phyloP scores from a whole-genome alignment of 2,888 invertebrate genomes.

The Himalopsyche anomala region DNA sequence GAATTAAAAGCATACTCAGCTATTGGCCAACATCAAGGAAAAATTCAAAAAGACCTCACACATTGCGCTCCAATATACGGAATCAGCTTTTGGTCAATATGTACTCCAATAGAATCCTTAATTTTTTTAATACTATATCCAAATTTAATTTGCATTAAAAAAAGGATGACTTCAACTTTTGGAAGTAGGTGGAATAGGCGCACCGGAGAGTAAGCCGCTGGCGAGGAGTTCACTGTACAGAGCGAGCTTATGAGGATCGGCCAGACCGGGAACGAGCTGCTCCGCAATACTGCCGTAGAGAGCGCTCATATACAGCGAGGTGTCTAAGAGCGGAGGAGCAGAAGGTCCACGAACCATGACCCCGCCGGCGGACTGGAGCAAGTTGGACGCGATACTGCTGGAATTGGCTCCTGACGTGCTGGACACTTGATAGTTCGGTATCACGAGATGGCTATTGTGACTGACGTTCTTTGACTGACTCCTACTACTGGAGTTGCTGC shows the following conservation, averaged over 20 bases:
- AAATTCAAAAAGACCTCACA: too few species aligned
- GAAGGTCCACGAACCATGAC: conserved; percentile 65
- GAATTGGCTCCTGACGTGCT: conserved; percentile 67
- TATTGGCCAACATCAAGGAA: too few species aligned
- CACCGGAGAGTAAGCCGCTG: conserved; percentile 70
- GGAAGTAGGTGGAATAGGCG: conserved; percentile 71
- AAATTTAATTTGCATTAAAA: background rate
- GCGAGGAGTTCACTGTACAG: conserved; percentile 74
- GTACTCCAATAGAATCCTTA: too few species aligned
- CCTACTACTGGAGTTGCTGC: conserved; percentile 29
- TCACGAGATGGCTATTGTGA: conserved; percentile 64
- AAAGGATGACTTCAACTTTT: conserved; percentile 69
- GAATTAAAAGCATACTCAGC: too few species aligned
- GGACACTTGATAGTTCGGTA: conserved; percentile 72
- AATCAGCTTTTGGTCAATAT: too few species aligned
- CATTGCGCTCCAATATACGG: too few species aligned
- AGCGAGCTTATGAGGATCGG: conserved; percentile 73
- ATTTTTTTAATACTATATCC: background rate
- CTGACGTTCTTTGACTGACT: conserved; percentile 10
- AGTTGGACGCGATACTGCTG: conserved; percentile 63
- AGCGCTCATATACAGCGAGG: conserved; percentile 71
- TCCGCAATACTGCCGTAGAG: conserved; percentile 72
- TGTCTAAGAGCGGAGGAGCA: conserved; percentile 70
- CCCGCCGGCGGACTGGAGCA: conserved; percentile 67
- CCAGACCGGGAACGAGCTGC: conserved; percentile 67